A percentile compares a stretch with the other conserved stretches of the same genome.
phyloP scores from a whole-genome alignment of 2,797 vertebrate genomes.

The Dermochelys coriacea region DNA sequence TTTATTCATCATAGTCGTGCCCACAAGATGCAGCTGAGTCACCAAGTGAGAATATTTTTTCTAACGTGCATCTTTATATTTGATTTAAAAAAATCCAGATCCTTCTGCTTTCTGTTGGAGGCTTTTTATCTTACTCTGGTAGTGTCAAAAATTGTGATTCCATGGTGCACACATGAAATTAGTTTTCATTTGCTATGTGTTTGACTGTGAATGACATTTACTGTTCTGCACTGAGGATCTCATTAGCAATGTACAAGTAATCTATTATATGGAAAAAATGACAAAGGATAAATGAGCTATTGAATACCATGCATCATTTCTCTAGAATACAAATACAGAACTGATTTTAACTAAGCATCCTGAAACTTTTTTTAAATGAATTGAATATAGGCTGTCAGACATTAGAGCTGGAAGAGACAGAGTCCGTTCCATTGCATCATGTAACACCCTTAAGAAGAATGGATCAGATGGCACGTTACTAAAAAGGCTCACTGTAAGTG shows the following conservation, averaged over 20 bases:
- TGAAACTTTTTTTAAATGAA: too few relatives aligned
- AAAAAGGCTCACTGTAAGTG: background rate
- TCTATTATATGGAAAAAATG: conserved; percentile 36
- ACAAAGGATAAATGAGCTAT: conserved; percentile 49
- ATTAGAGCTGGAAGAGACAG: background rate
- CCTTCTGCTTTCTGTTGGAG: conserved; percentile 68
- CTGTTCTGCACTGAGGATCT: conserved; percentile 66
- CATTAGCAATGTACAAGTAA: conserved; percentile 61
- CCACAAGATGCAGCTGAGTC: conserved; percentile 61
- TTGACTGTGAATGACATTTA: conserved; percentile 68
- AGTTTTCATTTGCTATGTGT: conserved; percentile 63
- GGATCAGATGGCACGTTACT: background rate
- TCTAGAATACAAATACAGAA: too few relatives aligned
- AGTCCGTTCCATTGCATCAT: background rate
- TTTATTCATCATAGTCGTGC: conserved; percentile 64
- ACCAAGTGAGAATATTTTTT: conserved; percentile 61
- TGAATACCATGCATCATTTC: conserved; percentile 43
- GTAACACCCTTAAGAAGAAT: background rate
- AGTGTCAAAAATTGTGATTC: conserved; percentile 67
- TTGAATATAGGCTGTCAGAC: background rate
- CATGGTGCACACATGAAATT: conserved; percentile 56
- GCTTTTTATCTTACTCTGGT: conserved; percentile 67
- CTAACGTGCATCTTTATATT: conserved; percentile 60
- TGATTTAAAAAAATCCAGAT: conserved; percentile 69
- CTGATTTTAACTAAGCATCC: too few relatives aligned